Conservation (phyloP, 2,888 invertebrate genomes). For the Tenthredo amoena region DNA sequence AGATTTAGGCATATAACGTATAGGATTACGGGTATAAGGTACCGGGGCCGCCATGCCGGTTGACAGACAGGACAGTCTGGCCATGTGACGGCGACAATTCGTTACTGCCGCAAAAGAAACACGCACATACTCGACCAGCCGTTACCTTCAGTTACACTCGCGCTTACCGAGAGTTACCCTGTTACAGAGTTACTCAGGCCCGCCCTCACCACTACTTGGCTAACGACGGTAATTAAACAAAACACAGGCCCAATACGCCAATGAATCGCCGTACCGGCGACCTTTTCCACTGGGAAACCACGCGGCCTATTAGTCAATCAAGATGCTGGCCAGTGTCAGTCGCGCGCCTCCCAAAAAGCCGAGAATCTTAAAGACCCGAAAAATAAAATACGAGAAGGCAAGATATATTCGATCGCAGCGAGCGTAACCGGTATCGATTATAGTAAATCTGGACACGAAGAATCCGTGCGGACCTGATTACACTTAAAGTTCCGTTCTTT, state of each 20-base stretch:
- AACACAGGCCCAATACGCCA: constrained; percentile 43
- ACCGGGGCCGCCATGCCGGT: constrained; percentile 48
- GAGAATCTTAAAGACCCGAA: constrained; percentile 45
- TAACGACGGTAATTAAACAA: constrained; percentile 48
- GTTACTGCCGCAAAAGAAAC: constrained; percentile 46
- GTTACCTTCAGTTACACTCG: constrained; percentile 37
- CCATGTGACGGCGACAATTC: constrained; percentile 50
- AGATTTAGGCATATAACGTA: constrained; percentile 45
- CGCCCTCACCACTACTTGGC: constrained; percentile 29
- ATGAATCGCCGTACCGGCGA: constrained; percentile 30
- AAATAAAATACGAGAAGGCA: constrained; percentile 18
- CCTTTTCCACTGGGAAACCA: constrained; percentile 41
- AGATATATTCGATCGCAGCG: constrained; percentile 29
- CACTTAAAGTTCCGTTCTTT: constrained; percentile 7
- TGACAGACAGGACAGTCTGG: constrained; percentile 51
- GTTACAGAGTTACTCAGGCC: constrained; percentile 23
- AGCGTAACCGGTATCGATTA: constrained; percentile 34
- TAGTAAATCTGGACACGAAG: constrained; percentile 32
- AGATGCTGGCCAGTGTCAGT: constrained; percentile 43
- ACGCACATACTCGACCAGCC: constrained; percentile 39
- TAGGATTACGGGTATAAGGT: constrained; percentile 47
- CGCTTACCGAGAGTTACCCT: constrained; percentile 35
- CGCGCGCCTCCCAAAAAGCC: constrained; percentile 48
- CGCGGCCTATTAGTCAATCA: constrained; percentile 49
- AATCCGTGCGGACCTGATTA: neutral